These are phyloP conservation scores for Diloba caeruleocephala DNA, from an alignment of 2,888 invertebrate species.

Conservation along the genomic window DNA sequence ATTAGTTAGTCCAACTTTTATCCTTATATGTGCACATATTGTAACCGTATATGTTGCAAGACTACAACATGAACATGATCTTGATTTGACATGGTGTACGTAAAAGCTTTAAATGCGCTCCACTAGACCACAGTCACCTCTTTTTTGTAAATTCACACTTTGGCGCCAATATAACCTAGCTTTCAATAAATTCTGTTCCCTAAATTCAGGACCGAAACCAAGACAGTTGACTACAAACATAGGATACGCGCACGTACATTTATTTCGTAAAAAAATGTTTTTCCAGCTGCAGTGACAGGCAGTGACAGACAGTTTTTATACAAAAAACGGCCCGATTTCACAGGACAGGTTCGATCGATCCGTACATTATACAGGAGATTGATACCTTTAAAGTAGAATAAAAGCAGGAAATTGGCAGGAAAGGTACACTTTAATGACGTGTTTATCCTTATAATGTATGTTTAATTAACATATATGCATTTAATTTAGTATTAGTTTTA, in stretches of 20 bases:
- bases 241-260: constrained; percentile 21
- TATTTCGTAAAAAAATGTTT: constrained; percentile 22
- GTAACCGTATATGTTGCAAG: too few species aligned
- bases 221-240: constrained; percentile 32
- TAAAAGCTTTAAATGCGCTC: too few species aligned
- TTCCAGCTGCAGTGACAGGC: constrained; percentile 1
- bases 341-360: constrained; percentile 1
- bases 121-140: too few species aligned
- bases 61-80: too few species aligned
- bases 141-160: too few species aligned
- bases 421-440: constrained; percentile 14
- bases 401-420: constrained; percentile 26
- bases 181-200: constrained; percentile 21
- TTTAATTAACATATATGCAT: too few species aligned
- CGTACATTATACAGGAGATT: constrained; percentile 7
- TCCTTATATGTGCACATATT: too few species aligned
- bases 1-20: too few species aligned
- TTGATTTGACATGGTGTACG: too few species aligned
- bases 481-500: too few species aligned
- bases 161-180: too few species aligned
- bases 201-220: constrained; percentile 16
- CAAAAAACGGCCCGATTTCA: constrained; percentile 4
- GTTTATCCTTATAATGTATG: constrained; percentile 10
- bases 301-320: constrained; percentile 16
- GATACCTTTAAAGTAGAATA: constrained; percentile 10